phyloP scores from a whole-genome alignment of 2,797 vertebrate species.

The Cottoperca gobio region DNA sequence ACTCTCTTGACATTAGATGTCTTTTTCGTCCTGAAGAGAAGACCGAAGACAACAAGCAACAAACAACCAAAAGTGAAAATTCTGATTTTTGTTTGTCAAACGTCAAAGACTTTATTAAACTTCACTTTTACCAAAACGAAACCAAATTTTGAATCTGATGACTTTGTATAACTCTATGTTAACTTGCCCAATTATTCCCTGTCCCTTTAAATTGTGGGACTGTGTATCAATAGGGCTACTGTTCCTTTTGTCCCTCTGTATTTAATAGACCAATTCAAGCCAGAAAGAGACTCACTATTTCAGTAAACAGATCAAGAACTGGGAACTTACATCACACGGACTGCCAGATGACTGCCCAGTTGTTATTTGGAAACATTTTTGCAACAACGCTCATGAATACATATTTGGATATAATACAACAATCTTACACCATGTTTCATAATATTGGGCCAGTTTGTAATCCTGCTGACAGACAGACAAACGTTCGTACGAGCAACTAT shows the following conservation, averaged over 20 bases:
- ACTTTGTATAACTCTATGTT: neutral
- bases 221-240: neutral
- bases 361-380: too few species aligned
- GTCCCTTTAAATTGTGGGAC: neutral
- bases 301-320: neutral
- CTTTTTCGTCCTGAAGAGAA: neutral
- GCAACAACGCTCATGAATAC: too few species aligned
- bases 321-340: neutral
- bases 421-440: too few species aligned
- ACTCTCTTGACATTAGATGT: neutral
- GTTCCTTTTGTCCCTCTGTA: neutral
- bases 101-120: neutral
- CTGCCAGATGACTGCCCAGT: neutral
- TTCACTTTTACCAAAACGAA: neutral
- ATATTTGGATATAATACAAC: too few species aligned
- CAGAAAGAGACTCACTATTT: neutral
- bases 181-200: conserved; percentile 10
- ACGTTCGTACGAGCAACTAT: too few species aligned
- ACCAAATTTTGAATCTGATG: neutral
- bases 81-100: neutral
- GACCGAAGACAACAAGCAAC: neutral
- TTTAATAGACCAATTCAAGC: neutral
- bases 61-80: neutral
- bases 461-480: too few species aligned
- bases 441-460: too few species aligned